Base-by-base conservation (phyloP, 1,140 invertebrate species). In the Cataglyphis hispanica region DNA sequence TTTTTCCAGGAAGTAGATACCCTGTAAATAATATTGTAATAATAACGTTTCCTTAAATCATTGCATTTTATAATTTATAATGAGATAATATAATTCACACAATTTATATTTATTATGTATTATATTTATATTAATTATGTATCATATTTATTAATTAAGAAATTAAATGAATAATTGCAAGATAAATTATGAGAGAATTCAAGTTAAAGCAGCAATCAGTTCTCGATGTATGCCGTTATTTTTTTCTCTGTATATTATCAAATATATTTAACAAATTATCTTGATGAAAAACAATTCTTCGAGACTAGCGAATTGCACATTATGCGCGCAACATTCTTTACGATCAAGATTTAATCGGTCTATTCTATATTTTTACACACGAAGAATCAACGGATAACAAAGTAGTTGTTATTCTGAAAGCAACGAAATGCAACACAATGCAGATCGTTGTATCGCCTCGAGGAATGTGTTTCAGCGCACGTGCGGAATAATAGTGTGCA, bases 381-480 rank as follows among this genome's bases (percentile, higher is more conserved):
- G 19, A 22, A 60, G 66, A 72, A 27, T 43, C 37, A 74, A 25
- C 25, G 56, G 0, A n/a, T 60, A 61, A 67, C 27, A 58, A 60
- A 50, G 63, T 11, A 66, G 19, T 46, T n/a, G 69, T 69, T 86
- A 50, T 84, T 84, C 5, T 34, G 37, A 31, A 40, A 16, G 53
- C 67, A 76, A 3, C 67, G 74, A 86, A 50, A 85, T 66, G 66
- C 66, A 10, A 66, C 56, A 58, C 22, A 6, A 60, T 46, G 58
- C 31, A 16, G 31, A 19, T 40, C 74, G 86, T 61, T 66, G 19
- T 50, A 19, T 37, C 64, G 77, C 46, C 40, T 46, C 56, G 72
- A 85, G 87, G 72, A 88, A 88, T 67, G 72, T 25, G 83, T 61
- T 84, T 84, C 11, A 43, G 22, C 25, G 63, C 37, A 66, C 83